Evolutionary conservation across 2,888 invertebrate genomes (phyloP).

Genomic region (Platycheirus albimanus): DNA sequence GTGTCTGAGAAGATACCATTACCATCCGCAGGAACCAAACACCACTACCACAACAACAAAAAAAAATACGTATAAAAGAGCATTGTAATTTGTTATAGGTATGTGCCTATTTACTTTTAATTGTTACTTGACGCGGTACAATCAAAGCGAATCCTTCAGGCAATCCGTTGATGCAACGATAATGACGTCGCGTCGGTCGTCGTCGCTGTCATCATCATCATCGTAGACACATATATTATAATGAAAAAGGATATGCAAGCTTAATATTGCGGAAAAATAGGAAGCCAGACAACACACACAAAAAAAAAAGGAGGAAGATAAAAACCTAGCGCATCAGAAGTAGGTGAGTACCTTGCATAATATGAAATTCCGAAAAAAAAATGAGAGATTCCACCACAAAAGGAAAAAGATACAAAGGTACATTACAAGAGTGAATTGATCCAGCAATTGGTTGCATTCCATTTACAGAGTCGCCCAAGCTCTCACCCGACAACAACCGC

Average conservation of each 20-base stretch:
- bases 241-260: constrained; percentile 38
- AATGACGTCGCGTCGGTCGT: too few relatives aligned
- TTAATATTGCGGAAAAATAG: constrained; percentile 46
- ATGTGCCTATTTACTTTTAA: constrained; percentile 73
- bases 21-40: not conserved
- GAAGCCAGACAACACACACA: constrained; percentile 42
- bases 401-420: constrained; percentile 27
- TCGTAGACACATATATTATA: constrained; percentile 7
- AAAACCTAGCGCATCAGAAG: constrained; percentile 40
- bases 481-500: constrained; percentile 28
- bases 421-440: constrained; percentile 63
- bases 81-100: constrained; percentile 67
- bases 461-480: constrained; percentile 15
- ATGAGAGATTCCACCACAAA: constrained; percentile 1
- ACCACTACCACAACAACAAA: not conserved
- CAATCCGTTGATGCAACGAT: constrained; percentile 18
- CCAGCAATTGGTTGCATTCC: constrained; percentile 50
- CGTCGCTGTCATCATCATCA: not conserved
- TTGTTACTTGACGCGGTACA: constrained; percentile 69
- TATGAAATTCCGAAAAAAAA: not conserved
- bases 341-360: constrained; percentile 53
- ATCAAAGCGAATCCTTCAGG: constrained; percentile 57
- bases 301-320: constrained; percentile 16
- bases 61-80: constrained; percentile 48
- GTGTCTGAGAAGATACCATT: constrained; percentile 30